These are phyloP conservation scores for Adelphocoris suturalis DNA, from an alignment of 2,888 invertebrate species.

Conservation along the genomic window DNA sequence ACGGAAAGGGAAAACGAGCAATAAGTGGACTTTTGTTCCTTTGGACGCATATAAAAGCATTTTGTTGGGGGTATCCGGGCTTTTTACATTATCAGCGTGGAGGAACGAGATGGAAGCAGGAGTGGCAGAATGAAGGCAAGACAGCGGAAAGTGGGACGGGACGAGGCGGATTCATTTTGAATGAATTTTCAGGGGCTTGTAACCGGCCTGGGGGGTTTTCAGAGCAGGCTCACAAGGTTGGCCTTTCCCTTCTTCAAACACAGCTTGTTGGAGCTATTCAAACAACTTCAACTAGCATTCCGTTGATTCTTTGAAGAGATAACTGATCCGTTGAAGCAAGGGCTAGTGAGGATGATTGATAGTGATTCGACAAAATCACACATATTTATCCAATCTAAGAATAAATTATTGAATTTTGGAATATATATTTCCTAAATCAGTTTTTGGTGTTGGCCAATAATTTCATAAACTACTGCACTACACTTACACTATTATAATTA, in stretches of 20 bases:
- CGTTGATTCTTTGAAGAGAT: neutral
- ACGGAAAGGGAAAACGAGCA: constrained; percentile 51
- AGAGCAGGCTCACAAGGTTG: constrained; percentile 20
- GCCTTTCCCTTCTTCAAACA: constrained; percentile 15
- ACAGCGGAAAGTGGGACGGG: constrained; percentile 44
- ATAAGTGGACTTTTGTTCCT: constrained; percentile 48
- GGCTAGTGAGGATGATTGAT: neutral
- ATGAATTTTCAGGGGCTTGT: constrained; percentile 46
- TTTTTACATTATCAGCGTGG: constrained; percentile 40
- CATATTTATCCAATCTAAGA: no score
- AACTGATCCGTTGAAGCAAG: neutral
- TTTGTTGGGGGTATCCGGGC: constrained; percentile 41
- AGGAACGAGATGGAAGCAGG: neutral
- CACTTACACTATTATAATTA: no score
- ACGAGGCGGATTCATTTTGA: constrained; percentile 24
- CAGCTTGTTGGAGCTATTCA: constrained; percentile 12
- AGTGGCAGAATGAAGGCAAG: constrained; percentile 38
- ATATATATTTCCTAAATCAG: no score
- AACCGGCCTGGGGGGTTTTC: constrained; percentile 12
- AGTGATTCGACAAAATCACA: neutral
- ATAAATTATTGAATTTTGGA: no score
- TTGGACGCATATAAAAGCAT: constrained; percentile 44
- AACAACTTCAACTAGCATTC: constrained; percentile 14
- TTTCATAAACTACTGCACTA: no score
- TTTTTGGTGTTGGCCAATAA: no score